Percentiles rank a stretch among this genome's conserved stretches.
These are phyloP conservation scores for Agapornis canus DNA, from an alignment of 2,797 vertebrate species.

Conservation along the genomic window DNA sequence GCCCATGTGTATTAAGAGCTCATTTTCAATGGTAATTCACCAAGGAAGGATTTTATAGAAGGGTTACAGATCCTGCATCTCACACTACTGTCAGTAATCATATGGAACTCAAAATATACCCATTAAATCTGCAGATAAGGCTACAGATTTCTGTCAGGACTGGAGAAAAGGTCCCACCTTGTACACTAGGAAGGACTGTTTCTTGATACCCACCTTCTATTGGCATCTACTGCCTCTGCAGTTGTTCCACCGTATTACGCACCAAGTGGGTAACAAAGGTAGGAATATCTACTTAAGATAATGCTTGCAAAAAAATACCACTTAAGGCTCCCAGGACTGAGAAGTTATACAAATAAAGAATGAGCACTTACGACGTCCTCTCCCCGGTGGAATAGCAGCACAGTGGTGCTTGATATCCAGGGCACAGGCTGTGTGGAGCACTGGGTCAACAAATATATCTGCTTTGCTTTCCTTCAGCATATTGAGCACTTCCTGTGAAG, in stretches of 20 bases:
- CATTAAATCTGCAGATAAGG: background rate
- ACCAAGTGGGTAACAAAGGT: background rate
- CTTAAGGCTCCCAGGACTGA: background rate
- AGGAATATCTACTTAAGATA: background rate
- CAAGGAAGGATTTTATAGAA: background rate
- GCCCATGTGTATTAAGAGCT: background rate
- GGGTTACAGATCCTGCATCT: background rate
- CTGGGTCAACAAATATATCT: conserved; percentile 96
- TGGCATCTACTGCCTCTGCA: background rate
- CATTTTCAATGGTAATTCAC: background rate
- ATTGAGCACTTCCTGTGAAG: conserved; percentile 91
- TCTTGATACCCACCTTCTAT: background rate
- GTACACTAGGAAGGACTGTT: background rate
- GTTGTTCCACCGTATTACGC: background rate
- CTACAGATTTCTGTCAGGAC: background rate
- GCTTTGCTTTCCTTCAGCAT: conserved; percentile 98
- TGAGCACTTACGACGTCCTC: conserved; percentile 89
- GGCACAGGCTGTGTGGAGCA: conserved; percentile 95
- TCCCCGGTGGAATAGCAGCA: conserved; percentile 92
- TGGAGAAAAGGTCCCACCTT: background rate
- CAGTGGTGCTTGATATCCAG: conserved; percentile 98
- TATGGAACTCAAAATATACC: background rate
- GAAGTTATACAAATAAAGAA: background rate
- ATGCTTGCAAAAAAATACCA: background rate
- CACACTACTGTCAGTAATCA: background rate